These are phyloP conservation scores for Himalopsyche tibetana DNA, from an alignment of 2,888 invertebrate genomes.

Conservation along the genomic window DNA sequence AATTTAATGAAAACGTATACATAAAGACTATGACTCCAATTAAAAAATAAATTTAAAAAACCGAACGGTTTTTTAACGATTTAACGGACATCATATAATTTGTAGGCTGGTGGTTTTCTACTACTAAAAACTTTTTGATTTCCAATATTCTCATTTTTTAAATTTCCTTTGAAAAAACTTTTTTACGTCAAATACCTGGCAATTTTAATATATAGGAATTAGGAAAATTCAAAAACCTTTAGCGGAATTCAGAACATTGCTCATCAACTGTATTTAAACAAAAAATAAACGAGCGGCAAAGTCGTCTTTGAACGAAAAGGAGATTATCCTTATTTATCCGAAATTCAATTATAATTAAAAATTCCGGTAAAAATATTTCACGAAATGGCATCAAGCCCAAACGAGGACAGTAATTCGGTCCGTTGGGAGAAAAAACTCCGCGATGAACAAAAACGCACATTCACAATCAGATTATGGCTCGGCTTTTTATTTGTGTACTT, in stretches of 20 bases:
- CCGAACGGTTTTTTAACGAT: too few species aligned
- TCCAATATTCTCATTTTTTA: too few species aligned
- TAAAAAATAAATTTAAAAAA: too few species aligned
- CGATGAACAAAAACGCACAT: conserved; percentile 19
- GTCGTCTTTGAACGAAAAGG: conserved; percentile 21
- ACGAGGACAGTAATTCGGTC: not conserved
- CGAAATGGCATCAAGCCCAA: not conserved
- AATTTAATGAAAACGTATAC: too few species aligned
- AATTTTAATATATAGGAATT: too few species aligned
- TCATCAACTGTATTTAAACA: conserved; percentile 13
- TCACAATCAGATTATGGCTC: conserved; percentile 44
- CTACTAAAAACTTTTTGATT: too few species aligned
- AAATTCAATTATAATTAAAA: conserved; percentile 26
- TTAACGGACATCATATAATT: too few species aligned
- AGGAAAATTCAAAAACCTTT: not conserved
- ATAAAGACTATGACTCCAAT: too few species aligned
- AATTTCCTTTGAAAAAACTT: too few species aligned
- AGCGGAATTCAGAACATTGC: not conserved
- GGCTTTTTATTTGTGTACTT: conserved; percentile 24
- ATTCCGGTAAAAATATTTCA: conserved; percentile 13
- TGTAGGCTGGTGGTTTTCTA: too few species aligned
- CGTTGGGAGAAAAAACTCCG: conserved; percentile 17
- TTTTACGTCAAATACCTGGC: too few species aligned
- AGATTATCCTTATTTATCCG: conserved; percentile 30
- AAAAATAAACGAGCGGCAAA: conserved; percentile 1